These are phyloP conservation scores for Paratrypauchen microcephalus DNA, from an alignment of 2,797 vertebrate species.

Conservation along the genomic window DNA sequence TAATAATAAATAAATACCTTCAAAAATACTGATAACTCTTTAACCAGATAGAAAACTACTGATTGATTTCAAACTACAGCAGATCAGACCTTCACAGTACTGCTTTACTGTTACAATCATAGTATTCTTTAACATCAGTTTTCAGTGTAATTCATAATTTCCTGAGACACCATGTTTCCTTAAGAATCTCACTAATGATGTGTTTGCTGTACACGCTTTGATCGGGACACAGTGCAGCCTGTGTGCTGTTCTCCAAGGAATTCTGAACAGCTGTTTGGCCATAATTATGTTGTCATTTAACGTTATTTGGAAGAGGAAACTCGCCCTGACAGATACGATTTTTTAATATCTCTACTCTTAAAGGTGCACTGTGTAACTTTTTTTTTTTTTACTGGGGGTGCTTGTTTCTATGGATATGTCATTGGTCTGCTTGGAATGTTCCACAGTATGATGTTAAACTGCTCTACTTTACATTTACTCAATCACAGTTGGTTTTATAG, in stretches of 20 bases:
- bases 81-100: background rate
- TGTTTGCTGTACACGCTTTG: constrained; percentile 75
- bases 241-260: constrained; percentile 84
- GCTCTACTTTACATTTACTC: too few relatives aligned
- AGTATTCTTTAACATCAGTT: background rate
- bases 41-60: background rate
- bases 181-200: constrained; percentile 77
- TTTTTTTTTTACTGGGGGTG: too few relatives aligned
- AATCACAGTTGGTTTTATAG: too few relatives aligned
- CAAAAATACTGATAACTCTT: too few relatives aligned
- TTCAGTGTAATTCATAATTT: constrained; percentile 23
- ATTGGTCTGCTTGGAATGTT: too few relatives aligned
- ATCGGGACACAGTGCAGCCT: constrained; percentile 76
- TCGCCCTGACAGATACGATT: constrained; percentile 86
- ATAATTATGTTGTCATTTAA: constrained; percentile 99
- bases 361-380: too few relatives aligned
- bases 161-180: background rate
- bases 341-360: constrained; percentile 43
- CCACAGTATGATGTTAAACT: too few relatives aligned
- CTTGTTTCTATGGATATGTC: too few relatives aligned
- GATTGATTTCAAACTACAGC: background rate
- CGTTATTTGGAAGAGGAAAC: constrained; percentile 90
- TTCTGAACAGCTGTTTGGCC: constrained; percentile 97
- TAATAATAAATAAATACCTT: too few relatives aligned
- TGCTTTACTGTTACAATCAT: background rate